Evolutionary conservation across 2,888 invertebrate species (phyloP).

Genomic region (Operophtera brumata): DNA sequence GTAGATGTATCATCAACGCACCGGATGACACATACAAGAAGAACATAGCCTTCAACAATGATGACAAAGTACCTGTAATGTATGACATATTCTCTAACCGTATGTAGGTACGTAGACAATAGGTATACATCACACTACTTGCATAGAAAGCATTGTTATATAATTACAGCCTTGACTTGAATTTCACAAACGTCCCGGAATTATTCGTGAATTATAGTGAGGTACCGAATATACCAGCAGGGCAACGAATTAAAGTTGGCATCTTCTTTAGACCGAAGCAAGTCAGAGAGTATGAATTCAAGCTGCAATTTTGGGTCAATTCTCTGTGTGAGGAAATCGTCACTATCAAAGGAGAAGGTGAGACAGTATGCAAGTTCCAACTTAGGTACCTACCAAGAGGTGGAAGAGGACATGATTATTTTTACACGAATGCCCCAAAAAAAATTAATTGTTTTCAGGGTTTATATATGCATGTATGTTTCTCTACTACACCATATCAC

Average conservation of each 20-base stretch:
- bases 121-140: too few species aligned
- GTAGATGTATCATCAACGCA: slow-evolving; percentile 82
- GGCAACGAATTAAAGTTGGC: slow-evolving; percentile 63
- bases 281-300: slow-evolving; percentile 72
- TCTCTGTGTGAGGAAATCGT: slow-evolving; percentile 74
- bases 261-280: slow-evolving; percentile 81
- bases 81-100: slow-evolving; percentile 35
- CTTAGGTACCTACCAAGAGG: too few species aligned
- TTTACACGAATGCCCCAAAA: too few species aligned
- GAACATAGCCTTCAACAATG: slow-evolving; percentile 58
- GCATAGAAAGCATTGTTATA: background rate
- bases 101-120: too few species aligned
- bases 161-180: slow-evolving; percentile 74
- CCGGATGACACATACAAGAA: slow-evolving; percentile 71
- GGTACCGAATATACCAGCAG: slow-evolving; percentile 60
- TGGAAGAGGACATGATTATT: too few species aligned
- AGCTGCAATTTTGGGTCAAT: slow-evolving; percentile 77
- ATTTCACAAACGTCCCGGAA: slow-evolving; percentile 69
- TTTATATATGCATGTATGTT: too few species aligned
- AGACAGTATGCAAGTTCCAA: background rate
- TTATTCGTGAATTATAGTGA: slow-evolving; percentile 72
- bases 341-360: slow-evolving; percentile 80
- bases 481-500: too few species aligned
- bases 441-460: too few species aligned
- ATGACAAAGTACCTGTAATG: slow-evolving; percentile 59